A percentile compares a stretch with the other conserved stretches of the same genome.
phyloP scores from a whole-genome alignment of 64 coral and sea anemone species.

The Stichodactyla helianthus region DNA sequence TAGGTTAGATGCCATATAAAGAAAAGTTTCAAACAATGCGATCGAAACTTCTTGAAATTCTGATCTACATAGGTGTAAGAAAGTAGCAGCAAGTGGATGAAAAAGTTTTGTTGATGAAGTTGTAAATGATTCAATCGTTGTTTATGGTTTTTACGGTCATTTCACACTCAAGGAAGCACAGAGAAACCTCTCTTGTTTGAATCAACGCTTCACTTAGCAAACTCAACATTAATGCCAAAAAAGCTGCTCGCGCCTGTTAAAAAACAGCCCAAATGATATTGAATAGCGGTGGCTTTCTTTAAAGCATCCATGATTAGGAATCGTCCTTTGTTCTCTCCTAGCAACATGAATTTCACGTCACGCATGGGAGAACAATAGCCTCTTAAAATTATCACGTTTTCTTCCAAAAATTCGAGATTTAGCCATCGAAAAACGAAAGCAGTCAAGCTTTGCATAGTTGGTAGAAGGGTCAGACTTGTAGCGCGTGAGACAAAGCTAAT shows the following conservation, averaged over 20 bases:
- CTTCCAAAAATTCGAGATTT: not conserved
- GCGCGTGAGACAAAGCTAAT: not conserved
- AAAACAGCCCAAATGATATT: not conserved
- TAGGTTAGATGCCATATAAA: not conserved
- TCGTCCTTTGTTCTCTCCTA: constrained; percentile 10
- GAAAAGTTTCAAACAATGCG: not conserved
- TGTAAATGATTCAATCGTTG: not conserved
- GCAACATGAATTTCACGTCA: constrained; percentile 19
- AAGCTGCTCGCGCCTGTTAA: not conserved
- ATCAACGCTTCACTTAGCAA: not conserved
- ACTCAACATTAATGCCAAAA: not conserved
- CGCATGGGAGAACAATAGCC: not conserved
- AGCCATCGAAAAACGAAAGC: not conserved
- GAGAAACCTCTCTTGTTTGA: not conserved
- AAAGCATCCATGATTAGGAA: not conserved
- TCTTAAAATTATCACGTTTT: constrained; percentile 2
- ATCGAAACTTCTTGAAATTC: not conserved
- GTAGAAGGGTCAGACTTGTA: not conserved
- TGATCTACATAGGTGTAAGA: not conserved
- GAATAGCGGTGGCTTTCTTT: constrained; percentile 7
- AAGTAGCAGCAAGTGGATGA: not conserved
- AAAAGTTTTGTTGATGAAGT: not conserved
- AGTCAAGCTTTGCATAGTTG: not conserved
- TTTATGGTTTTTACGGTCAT: not conserved
- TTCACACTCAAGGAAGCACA: not conserved